Conservation (phyloP, 2,888 invertebrate species). For the Ephialtes manifestator region DNA sequence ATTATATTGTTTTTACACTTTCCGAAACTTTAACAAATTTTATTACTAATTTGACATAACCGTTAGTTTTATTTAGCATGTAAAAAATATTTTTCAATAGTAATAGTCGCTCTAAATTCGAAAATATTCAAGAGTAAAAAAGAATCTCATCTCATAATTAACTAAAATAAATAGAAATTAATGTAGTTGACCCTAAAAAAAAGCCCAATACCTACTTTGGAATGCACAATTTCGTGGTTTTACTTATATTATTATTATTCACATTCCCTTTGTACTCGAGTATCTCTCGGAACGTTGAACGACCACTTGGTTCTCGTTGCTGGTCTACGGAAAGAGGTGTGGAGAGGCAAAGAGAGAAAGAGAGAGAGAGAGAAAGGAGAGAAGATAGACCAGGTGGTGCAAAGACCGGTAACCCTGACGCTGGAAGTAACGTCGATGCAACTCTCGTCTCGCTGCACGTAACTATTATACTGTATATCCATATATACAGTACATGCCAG, state of each 20-base stretch:
- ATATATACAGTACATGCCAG: background rate
- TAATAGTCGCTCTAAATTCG: too few relatives aligned
- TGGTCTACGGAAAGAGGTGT: conserved; percentile 12
- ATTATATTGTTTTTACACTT: too few relatives aligned
- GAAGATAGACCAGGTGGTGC: conserved; percentile 56
- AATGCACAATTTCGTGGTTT: background rate
- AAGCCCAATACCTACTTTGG: background rate
- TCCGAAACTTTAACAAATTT: too few relatives aligned
- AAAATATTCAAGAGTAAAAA: too few relatives aligned
- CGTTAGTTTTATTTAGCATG: too few relatives aligned
- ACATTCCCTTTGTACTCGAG: conserved; percentile 33
- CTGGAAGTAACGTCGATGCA: conserved; percentile 51
- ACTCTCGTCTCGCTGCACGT: conserved; percentile 53
- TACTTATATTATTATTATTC: conserved; percentile 14
- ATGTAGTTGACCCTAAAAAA: too few relatives aligned
- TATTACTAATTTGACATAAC: too few relatives aligned
- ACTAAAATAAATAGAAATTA: too few relatives aligned
- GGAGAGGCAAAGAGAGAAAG: conserved; percentile 9
- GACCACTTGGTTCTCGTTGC: conserved; percentile 24
- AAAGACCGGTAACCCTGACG: conserved; percentile 63
- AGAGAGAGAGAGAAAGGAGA: background rate
- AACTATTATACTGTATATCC: conserved; percentile 27
- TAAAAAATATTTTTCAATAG: too few relatives aligned
- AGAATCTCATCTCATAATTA: too few relatives aligned
- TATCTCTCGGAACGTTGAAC: conserved; percentile 9